These are phyloP conservation scores for Cinclus mexicanus DNA, from an alignment of 2,113 vertebrate genomes.

Conservation along the genomic window DNA sequence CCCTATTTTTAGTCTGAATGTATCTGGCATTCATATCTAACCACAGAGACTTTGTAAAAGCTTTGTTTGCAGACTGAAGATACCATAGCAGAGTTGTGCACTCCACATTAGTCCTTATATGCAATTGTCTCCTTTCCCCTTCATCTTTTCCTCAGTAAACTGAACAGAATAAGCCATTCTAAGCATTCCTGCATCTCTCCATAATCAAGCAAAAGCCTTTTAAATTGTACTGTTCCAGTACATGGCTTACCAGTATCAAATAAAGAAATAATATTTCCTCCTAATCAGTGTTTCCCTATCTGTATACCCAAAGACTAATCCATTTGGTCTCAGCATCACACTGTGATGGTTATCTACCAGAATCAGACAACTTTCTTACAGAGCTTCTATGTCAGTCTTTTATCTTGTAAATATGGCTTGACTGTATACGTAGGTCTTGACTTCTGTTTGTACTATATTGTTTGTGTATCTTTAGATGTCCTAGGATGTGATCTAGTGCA, in stretches of 20 bases:
- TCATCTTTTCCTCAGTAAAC: background rate
- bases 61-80: background rate
- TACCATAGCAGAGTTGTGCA: background rate
- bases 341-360: background rate
- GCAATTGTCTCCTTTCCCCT: background rate
- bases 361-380: background rate
- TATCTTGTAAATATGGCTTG: background rate
- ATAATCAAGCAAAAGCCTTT: background rate
- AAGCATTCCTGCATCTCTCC: background rate
- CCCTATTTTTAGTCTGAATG: conserved; percentile 2
- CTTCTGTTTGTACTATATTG: background rate
- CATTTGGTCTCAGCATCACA: background rate
- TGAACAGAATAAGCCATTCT: background rate
- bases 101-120: background rate
- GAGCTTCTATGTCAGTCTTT: background rate
- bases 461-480: background rate
- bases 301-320: background rate
- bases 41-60: background rate
- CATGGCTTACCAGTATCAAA: background rate
- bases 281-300: background rate
- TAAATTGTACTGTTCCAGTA: background rate
- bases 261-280: background rate
- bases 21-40: background rate
- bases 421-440: background rate
- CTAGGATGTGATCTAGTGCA: background rate